Base-by-base conservation (phyloP, 2,888 invertebrate species). In the Carterocephalus palaemon region DNA sequence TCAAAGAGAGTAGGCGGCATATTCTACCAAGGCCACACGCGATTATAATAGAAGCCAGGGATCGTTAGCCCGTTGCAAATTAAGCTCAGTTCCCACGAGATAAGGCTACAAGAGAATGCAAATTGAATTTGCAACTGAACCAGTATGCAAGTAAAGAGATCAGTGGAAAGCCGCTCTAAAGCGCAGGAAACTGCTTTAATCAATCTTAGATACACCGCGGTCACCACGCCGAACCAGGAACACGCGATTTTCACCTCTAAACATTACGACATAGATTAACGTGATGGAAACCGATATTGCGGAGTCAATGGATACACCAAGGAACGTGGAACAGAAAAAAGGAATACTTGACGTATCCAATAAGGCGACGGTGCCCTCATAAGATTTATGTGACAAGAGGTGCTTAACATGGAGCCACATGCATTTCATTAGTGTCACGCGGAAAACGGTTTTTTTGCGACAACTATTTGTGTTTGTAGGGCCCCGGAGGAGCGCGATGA, bases 171-270 rank as follows among this genome's bases (percentile, higher is more conserved):
- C 57, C 56, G 48, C 53, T 64, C 63, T 48, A 50, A 50, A 59
- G 57, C 54, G 59, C 64, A 72, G 59, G 57, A 59, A 61, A 67
- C 70, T 60, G 54, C 53, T 57, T 59, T 63, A 64, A 68, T 70
- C 63, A 67, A 64, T 64, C 62, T 65, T 55, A n/a, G n/a, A n/a
- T n/a, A n/a, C n/a, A 47, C 51, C 22, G 7, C 34, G 34, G 19
- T 34, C 33, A 26, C 24, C 7, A 4, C 15, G n/a, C 28, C 1
- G 9, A 28, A 28, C 12, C 26, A 16, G 15, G 28, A 17, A 52
- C 49, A 43, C 42, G 47, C 53, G 42, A 57, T 57, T 54, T 54
- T 57, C 51, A 20, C 47, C 57, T 43, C 26, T 56, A 57, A 52
- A 9, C 13, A 10, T 49, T 49, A 49, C 37, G 47, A 51, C 33